Percentiles rank a stretch among this genome's conserved stretches.
These are phyloP conservation scores for Cryptomyrus ogoouensis DNA, from an alignment of 2,113 vertebrate genomes.

Conservation along the genomic window DNA sequence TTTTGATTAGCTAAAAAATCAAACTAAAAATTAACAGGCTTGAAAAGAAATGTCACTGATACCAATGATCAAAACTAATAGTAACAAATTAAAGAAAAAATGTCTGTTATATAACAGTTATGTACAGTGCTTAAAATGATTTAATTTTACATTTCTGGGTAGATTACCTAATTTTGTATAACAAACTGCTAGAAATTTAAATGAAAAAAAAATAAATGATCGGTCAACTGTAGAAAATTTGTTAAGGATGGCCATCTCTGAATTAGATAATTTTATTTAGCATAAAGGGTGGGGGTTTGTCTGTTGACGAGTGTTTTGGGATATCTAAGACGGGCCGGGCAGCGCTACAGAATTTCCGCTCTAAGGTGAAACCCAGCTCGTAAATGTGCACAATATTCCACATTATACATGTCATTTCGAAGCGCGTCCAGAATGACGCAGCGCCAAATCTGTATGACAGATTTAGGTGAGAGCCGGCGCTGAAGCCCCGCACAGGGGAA, in stretches of 20 bases:
- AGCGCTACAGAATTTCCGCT: constrained; percentile 34
- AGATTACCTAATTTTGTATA: background rate
- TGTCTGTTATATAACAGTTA: background rate
- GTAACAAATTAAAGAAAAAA: background rate
- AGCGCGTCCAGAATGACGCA: constrained; percentile 79
- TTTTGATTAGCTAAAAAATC: constrained; percentile 10
- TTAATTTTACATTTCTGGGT: background rate
- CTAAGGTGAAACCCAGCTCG: constrained; percentile 68
- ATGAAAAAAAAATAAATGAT: background rate
- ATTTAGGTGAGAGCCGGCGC: constrained; percentile 95
- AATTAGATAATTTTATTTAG: background rate
- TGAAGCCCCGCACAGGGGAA: constrained; percentile 75
- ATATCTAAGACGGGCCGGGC: background rate
- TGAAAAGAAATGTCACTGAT: background rate
- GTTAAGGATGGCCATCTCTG: no score
- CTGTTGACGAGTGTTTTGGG: background rate
- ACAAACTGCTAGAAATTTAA: background rate
- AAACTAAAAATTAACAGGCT: background rate
- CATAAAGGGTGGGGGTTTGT: background rate
- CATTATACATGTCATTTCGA: constrained; percentile 95
- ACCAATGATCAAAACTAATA: background rate
- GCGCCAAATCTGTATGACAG: constrained; percentile 99
- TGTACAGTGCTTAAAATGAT: background rate
- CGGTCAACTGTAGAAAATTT: background rate
- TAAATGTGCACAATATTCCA: constrained; percentile 98